phyloP scores from a whole-genome alignment of 2,113 vertebrate species.

The Semnornis frantzii region DNA sequence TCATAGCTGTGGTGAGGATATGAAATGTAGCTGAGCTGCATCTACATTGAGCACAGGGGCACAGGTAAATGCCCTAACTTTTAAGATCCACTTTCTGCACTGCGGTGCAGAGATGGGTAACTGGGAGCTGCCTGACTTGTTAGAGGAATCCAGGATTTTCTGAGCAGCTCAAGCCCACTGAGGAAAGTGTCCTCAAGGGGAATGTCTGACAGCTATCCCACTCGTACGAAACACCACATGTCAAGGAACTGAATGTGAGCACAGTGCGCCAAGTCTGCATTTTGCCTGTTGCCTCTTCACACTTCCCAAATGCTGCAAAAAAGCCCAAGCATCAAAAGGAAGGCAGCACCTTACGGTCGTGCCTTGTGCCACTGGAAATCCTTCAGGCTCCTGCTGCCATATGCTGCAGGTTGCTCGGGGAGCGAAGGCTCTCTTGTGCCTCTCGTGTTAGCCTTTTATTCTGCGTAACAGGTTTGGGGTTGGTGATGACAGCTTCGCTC shows the following conservation, averaged over 20 bases:
- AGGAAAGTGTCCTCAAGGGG: neutral
- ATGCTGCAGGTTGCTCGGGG: neutral
- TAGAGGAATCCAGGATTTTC: neutral
- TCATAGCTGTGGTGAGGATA: neutral
- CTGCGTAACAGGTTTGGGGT: neutral
- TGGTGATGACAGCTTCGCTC: conserved; percentile 43
- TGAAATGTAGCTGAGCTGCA: neutral
- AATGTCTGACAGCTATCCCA: conserved; percentile 31
- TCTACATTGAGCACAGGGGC: neutral
- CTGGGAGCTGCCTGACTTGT: neutral
- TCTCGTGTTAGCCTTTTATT: conserved; percentile 17
- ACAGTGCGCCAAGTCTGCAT: neutral
- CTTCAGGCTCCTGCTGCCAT: neutral
- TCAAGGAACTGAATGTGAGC: neutral
- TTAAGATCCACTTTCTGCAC: neutral
- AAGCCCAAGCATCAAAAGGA: neutral
- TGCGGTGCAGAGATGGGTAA: neutral
- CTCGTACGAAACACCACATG: neutral
- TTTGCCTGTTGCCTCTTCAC: neutral
- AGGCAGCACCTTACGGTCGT: neutral
- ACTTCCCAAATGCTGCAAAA: neutral
- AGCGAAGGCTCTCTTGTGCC: neutral
- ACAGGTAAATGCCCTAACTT: neutral
- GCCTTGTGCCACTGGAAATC: neutral
- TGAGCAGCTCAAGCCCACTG: neutral